A percentile compares a stretch with the other conserved stretches of the same genome.
Evolutionary conservation across 2,888 invertebrate genomes (phyloP).

Genomic region (Nomada hirtipes): DNA sequence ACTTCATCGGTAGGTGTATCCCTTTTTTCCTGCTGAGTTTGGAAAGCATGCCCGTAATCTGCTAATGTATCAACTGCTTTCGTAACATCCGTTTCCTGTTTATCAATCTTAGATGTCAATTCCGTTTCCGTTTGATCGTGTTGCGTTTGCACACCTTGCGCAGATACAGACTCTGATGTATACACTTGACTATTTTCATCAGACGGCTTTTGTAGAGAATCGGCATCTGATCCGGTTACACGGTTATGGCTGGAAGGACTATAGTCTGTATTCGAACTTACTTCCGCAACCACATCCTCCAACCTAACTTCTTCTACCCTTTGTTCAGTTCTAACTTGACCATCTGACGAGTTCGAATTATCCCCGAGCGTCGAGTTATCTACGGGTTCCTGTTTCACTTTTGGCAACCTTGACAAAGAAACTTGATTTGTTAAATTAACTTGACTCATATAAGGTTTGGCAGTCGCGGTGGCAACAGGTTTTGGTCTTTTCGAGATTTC

Average conservation of each 20-base stretch:
- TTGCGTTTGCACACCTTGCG: slow-evolving; percentile 70
- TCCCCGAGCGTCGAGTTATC: slow-evolving; percentile 81
- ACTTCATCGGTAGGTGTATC: slow-evolving; percentile 72
- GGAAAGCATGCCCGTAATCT: slow-evolving; percentile 71
- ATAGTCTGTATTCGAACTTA: slow-evolving; percentile 79
- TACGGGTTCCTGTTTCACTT: slow-evolving; percentile 77
- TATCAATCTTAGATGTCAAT: slow-evolving; percentile 64
- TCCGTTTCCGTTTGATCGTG: slow-evolving; percentile 65
- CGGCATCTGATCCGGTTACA: slow-evolving; percentile 75
- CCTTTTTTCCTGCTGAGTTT: slow-evolving; percentile 72
- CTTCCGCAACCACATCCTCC: slow-evolving; percentile 82
- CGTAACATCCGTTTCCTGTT: slow-evolving; percentile 65
- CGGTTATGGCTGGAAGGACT: slow-evolving; percentile 78
- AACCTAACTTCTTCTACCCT: slow-evolving; percentile 82
- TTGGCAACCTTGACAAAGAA: slow-evolving; percentile 79
- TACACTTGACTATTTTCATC: slow-evolving; percentile 74
- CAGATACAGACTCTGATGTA: slow-evolving; percentile 62
- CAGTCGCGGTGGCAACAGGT: slow-evolving; percentile 80
- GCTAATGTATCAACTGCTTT: slow-evolving; percentile 66
- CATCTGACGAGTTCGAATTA: slow-evolving; percentile 83
- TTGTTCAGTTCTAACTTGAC: slow-evolving; percentile 80
- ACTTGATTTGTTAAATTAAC: slow-evolving; percentile 80
- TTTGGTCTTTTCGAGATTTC: slow-evolving; percentile 78
- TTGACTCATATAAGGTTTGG: slow-evolving; percentile 81
- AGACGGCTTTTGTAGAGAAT: slow-evolving; percentile 74